Base-by-base conservation (phyloP, 2,888 invertebrate species). In the Camponotus fellah region DNA sequence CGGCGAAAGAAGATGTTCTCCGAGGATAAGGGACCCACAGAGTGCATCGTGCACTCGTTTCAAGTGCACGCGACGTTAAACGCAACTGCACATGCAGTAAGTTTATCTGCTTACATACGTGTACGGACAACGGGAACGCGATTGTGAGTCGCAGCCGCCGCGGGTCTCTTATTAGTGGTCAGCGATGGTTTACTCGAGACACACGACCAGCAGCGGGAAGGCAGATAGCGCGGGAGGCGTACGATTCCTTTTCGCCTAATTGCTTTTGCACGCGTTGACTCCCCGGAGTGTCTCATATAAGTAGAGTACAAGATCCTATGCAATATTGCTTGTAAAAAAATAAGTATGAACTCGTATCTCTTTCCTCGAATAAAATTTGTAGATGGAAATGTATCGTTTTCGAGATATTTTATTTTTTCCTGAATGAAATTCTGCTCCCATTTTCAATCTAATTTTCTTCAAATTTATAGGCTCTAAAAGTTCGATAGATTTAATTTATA, bases 211-310 rank as follows among this genome's bases (percentile, higher is more conserved):
- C 37, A 10, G 65, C 17, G 26, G 68, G 53, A 62, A n/a, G 58
- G n/a, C 6, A 56, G n/a, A 56, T 53, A 60, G 43, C 21, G 65
- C 49, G 58, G 46, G 53, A 37, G 58, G 62, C 32, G 81, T 34
- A 32, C 66, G 84, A 88, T 84, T 87, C 80, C 68, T 66, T 64
- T 49, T 49, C 87, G 86, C 89, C 81, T 88, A 88, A 89, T 89
- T 88, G 84, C 83, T 83, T 83, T 84, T 65, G 82, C 85, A 49
- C 85, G 66, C 37, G 68, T 71, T 6, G 68, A 77, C 62, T 72
- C 56, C 40, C 43, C 53, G 0, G 8, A 53, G 53, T 53, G 53
- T 53, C 53, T 8, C 53, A 53, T 2, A n/a, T 53, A 53, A n/a
- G 6, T 53, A 53, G 8, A 3, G 8, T 49, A 46, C 14, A 46